phyloP scores from a whole-genome alignment of 2,888 invertebrate genomes.

The Microplitis manilae region DNA sequence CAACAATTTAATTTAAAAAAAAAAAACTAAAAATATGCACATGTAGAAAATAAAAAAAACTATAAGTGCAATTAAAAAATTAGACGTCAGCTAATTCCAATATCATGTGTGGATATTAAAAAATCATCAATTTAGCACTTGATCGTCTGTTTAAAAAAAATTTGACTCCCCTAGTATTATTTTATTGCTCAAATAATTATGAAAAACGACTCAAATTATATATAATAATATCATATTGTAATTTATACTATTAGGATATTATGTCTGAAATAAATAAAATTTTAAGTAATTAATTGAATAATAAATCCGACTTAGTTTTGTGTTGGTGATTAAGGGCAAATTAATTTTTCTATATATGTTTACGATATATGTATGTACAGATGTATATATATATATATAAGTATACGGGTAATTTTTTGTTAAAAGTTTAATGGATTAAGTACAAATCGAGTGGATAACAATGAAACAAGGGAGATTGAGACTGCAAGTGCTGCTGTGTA shows the following conservation, averaged over 20 bases:
- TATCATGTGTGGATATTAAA: neutral
- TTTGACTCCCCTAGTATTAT: neutral
- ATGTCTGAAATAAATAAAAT: neutral
- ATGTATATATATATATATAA: neutral
- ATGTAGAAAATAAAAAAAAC: too few species aligned
- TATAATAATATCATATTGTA: neutral
- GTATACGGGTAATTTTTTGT: neutral
- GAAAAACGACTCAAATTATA: constrained; percentile 3
- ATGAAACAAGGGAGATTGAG: constrained; percentile 1
- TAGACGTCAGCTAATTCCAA: too few species aligned
- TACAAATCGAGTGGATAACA: constrained; percentile 1
- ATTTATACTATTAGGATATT: neutral
- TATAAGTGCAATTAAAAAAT: too few species aligned
- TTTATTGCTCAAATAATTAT: constrained; percentile 13
- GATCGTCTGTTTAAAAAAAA: neutral
- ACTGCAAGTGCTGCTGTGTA: neutral
- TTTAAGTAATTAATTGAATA: neutral
- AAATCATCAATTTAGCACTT: constrained; percentile 4
- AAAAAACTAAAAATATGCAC: too few species aligned
- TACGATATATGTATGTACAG: neutral
- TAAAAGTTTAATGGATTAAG: constrained; percentile 1
- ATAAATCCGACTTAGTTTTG: neutral
- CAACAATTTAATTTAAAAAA: too few species aligned
- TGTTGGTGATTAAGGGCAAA: neutral
- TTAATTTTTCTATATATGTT: too few species aligned